Evolutionary conservation across 2,888 invertebrate genomes (phyloP), one percentile per base, ranked within the genome.

Genomic region (Leucophenga montana): DNA sequence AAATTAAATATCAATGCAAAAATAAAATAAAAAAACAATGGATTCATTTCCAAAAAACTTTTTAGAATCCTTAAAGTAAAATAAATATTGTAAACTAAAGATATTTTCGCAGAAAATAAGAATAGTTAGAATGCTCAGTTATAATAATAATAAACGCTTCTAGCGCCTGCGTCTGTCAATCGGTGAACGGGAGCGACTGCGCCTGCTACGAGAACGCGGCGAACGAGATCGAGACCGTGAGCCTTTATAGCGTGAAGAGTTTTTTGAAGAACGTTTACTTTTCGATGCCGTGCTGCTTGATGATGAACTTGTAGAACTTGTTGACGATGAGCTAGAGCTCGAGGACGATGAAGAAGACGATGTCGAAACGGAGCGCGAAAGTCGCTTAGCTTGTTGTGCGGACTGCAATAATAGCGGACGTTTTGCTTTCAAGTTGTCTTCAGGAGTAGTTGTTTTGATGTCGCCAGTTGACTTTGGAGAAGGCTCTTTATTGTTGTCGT

Each of bases 281-380:
- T 39, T 39, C 1, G 39, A 39, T 5, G 39, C 39, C 11, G 39
- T 39, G 39, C 27, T 64, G 27, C 62, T 64, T 48, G 62, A 64
- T 48, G 62, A 27, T 11, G 39, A 5, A 39, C 39, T 39, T 39
- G 39, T 39, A 11, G 39, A 39, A 39, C 5, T 39, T 5, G 39
- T 11, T 39, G 39, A 39, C 5, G 62, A 64, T 8, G 62, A 50
- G 13, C 50, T 48, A 46, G 62, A 18, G 8, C 50, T 48, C 22
- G 62, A 18, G 8, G 81, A 71, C 27, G 76, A 68, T 14, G 80
- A 71, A 31, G 74, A 75, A 11, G 81, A 73, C 8, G 80, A 75
- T 33, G 79, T 70, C 8, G 80, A 81, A 62, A 78, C 78, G 72
- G 77, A 76, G 22, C 72, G 68, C 1, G 78, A 75, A 1, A 77